Evolutionary conservation across 2,888 invertebrate genomes (phyloP).

Genomic region (Drosophila mimetica): DNA sequence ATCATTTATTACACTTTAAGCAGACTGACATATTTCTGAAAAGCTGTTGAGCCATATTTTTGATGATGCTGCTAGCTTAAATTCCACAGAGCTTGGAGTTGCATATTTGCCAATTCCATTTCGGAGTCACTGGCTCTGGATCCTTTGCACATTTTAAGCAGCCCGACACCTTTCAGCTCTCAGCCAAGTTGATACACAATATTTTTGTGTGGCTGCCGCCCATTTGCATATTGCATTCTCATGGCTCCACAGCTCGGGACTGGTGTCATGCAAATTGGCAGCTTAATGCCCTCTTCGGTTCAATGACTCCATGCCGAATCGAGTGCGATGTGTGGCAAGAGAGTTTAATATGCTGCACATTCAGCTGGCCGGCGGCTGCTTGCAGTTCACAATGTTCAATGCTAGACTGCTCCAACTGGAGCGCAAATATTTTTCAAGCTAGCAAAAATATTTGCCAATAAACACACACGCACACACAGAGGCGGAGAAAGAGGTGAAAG

Average conservation of each 20-base stretch:
- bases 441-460: conserved; percentile 62
- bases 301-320: conserved; percentile 45
- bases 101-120: not conserved
- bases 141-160: conserved; percentile 14
- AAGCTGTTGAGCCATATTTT: not conserved
- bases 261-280: conserved; percentile 44
- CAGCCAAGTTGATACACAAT: conserved; percentile 19
- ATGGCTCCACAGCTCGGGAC: conserved; percentile 7
- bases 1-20: not conserved
- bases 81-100: not conserved
- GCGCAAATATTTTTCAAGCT: conserved; percentile 60
- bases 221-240: conserved; percentile 35
- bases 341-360: conserved; percentile 58
- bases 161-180: conserved; percentile 23
- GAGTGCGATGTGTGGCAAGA: conserved; percentile 18
- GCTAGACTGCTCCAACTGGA: conserved; percentile 24
- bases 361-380: conserved; percentile 35
- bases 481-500: conserved; percentile 5
- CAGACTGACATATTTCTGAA: not conserved
- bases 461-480: conserved; percentile 5
- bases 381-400: conserved; percentile 43
- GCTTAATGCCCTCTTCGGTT: conserved; percentile 45
- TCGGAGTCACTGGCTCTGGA: conserved; percentile 1
- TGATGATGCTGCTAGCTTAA: not conserved
- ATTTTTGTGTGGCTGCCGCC: conserved; percentile 16